These are phyloP conservation scores for Myoxocephalus aenaeus DNA, from an alignment of 2,797 vertebrate species.

Conservation along the genomic window DNA sequence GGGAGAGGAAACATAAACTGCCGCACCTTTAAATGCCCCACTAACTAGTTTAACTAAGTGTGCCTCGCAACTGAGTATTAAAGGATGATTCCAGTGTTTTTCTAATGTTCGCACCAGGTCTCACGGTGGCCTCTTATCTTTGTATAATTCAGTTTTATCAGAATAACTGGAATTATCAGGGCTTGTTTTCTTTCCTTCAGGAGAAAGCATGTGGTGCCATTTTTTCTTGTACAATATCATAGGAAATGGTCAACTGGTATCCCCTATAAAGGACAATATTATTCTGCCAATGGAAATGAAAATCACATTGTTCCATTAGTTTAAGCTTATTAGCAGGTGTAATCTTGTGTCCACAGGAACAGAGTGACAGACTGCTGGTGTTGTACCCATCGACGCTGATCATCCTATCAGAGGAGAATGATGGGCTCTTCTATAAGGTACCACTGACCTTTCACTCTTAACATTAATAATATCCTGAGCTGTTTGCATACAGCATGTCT, in stretches of 20 bases:
- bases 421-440: conserved; percentile 94
- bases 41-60: conserved; percentile 55
- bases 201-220: neutral
- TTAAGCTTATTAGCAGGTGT: neutral
- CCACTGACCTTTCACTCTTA: conserved; percentile 1
- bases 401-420: conserved; percentile 90
- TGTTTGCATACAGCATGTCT: conserved; percentile 9
- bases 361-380: conserved; percentile 90
- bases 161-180: conserved; percentile 2
- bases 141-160: neutral
- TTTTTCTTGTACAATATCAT: neutral
- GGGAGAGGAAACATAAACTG: conserved; percentile 74
- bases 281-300: neutral
- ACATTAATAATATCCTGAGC: conserved; percentile 12
- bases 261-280: neutral
- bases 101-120: neutral
- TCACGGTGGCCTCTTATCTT: conserved; percentile 1
- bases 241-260: neutral
- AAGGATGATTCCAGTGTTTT: conserved; percentile 18
- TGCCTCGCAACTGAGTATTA: conserved; percentile 22
- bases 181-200: conserved; percentile 7
- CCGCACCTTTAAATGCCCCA: conserved; percentile 67
- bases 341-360: conserved; percentile 83
- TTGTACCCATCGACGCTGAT: conserved; percentile 92
- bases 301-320: neutral